Conservation (phyloP, 2,888 invertebrate species). For the Congeria kusceri region DNA sequence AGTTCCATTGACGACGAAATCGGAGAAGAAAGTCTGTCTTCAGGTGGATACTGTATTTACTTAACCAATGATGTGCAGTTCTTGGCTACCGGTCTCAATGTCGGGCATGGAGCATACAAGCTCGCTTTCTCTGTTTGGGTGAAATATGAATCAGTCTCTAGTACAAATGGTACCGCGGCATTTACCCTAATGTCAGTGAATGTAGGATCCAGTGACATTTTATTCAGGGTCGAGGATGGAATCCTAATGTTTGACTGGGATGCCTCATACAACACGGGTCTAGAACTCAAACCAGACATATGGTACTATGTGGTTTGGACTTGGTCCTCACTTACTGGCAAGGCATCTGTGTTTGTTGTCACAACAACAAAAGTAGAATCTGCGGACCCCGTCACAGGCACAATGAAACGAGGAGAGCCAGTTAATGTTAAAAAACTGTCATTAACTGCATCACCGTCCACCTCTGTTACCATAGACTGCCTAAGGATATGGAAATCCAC, state of each 20-base stretch:
- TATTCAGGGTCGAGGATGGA: conserved; percentile 36
- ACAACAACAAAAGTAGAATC: conserved; percentile 21
- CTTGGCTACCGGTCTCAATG: conserved; percentile 17
- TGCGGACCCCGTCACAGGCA: neutral
- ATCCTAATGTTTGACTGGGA: conserved; percentile 44
- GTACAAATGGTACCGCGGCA: conserved; percentile 17
- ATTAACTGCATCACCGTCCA: conserved; percentile 15
- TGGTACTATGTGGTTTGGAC: conserved; percentile 54
- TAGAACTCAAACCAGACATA: conserved; percentile 25
- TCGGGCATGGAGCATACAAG: conserved; percentile 14
- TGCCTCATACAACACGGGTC: conserved; percentile 32
- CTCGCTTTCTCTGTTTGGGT: conserved; percentile 37
- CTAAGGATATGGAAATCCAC: conserved; percentile 64
- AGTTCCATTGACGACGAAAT: conserved; percentile 36
- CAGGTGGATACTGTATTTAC: conserved; percentile 62
- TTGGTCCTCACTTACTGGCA: conserved; percentile 45
- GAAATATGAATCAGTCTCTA: conserved; percentile 24
- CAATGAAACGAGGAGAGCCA: conserved; percentile 14
- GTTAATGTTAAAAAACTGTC: conserved; percentile 27
- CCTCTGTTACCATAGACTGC: conserved; percentile 63
- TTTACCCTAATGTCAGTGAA: conserved; percentile 29
- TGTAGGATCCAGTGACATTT: conserved; percentile 32
- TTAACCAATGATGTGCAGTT: conserved; percentile 34
- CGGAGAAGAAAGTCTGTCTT: conserved; percentile 53
- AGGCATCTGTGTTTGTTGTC: conserved; percentile 38